phyloP scores from a whole-genome alignment of 2,888 invertebrate genomes.

The Drosophila siamana region DNA sequence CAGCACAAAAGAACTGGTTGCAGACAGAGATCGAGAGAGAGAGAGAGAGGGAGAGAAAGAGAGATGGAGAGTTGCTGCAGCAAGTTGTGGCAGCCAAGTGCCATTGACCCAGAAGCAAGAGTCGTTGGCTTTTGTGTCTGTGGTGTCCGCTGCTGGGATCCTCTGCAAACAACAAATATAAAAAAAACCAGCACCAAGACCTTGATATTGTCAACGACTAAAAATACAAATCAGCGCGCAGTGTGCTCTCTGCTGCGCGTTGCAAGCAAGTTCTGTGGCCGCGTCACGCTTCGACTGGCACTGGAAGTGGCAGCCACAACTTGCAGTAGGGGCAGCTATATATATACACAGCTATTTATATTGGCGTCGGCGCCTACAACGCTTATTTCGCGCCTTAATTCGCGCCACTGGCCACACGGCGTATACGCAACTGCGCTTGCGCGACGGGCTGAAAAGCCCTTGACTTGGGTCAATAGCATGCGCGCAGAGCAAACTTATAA shows the following conservation, averaged over 20 bases:
- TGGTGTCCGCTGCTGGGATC: slow-evolving; percentile 28
- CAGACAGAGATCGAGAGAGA: background rate
- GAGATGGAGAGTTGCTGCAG: slow-evolving; percentile 8
- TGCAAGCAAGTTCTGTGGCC: slow-evolving; percentile 18
- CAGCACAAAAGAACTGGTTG: slow-evolving; percentile 52
- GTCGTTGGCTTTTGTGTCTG: slow-evolving; percentile 64
- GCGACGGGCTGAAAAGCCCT: slow-evolving; percentile 81
- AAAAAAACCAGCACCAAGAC: slow-evolving; percentile 54
- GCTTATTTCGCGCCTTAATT: slow-evolving; percentile 48
- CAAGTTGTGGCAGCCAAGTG: slow-evolving; percentile 51
- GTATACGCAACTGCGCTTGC: slow-evolving; percentile 15
- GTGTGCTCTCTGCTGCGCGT: slow-evolving; percentile 6
- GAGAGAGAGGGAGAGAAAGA: slow-evolving; percentile 5
- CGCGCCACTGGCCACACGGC: slow-evolving; percentile 2
- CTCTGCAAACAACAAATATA: slow-evolving; percentile 27
- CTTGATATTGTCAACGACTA: slow-evolving; percentile 78
- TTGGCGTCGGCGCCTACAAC: background rate
- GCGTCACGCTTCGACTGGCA: too few relatives aligned
- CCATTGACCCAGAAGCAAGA: slow-evolving; percentile 74
- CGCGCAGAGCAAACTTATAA: too few relatives aligned
- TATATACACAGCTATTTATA: slow-evolving; percentile 56
- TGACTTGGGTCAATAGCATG: slow-evolving; percentile 84
- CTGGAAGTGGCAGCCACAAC: too few relatives aligned
- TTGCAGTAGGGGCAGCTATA: too few relatives aligned
- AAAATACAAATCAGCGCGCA: slow-evolving; percentile 52